Base-by-base conservation (phyloP, 2,888 invertebrate genomes). In the Coleophora deauratella region DNA sequence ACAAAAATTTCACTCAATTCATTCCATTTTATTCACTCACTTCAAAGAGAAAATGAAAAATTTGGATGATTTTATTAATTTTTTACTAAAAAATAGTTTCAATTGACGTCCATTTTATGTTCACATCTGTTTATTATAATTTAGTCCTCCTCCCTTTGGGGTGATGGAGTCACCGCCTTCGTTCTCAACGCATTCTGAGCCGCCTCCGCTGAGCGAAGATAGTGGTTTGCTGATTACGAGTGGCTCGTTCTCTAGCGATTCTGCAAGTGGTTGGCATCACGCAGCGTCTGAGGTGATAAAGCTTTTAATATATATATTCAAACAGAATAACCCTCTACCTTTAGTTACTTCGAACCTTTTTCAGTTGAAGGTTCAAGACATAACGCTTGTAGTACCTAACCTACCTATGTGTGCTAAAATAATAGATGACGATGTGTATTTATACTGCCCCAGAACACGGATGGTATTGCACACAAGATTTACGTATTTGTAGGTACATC, bases 91-190 rank as follows among this genome's bases (percentile, higher is more conserved):
- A 4, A 21, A 21, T 21, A 21, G 3, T 21, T 21, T 11, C 15
- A 36, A 27, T 27, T 36, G 4, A 11, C 3, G 27, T 11, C 54
- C 51, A 52, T 58, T 62, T 59, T 68, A 66, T 63, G 67, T 67
- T 63, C 52, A 52, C 52, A 49, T 52, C 54, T 58, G 46, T 21
- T 21, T 31, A 9, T 11, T 11, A 31, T 4, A 9, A 55, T 55
- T 57, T 21, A n/a, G n/a, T n/a, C n/a, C 6, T 21, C 6, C 6
- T 21, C 21, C 6, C 6, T 57, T 43, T 58, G 65, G 57, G 71
- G 78, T 72, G 65, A 93, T 93, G 93, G 92, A 93, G 87, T 92
- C 92, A 60, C 92, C 92, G 66, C 91, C 92, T 65, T 89, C 90
- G 52, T 91, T 91, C 74, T 91, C 91, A 55, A 88, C 91, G 68